These are phyloP conservation scores for Ceratina australensis DNA, from an alignment of 1,140 invertebrate genomes.

Conservation along the genomic window DNA sequence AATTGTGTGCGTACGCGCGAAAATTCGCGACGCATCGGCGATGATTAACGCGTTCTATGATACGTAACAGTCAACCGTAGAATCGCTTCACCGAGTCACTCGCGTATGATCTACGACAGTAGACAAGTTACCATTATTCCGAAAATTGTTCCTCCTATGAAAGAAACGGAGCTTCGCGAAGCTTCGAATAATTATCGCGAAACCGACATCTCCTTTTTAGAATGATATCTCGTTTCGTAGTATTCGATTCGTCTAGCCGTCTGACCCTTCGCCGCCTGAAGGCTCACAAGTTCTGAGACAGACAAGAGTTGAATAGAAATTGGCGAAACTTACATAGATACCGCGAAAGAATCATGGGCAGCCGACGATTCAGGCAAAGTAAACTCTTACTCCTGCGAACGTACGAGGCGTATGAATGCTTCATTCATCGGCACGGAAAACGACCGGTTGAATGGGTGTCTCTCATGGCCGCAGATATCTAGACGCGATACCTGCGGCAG, in stretches of 20 bases:
- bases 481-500: slow-evolving; percentile 54
- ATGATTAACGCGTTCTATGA: not conserved
- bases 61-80: not conserved
- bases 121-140: not conserved
- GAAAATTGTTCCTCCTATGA: too few relatives aligned
- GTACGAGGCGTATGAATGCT: slow-evolving; percentile 56
- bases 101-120: not conserved
- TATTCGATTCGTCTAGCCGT: not conserved
- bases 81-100: not conserved
- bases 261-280: not conserved
- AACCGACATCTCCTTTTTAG: too few relatives aligned
- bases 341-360: not conserved
- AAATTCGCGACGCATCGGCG: slow-evolving; percentile 7
- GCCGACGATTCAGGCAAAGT: slow-evolving; percentile 33
- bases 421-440: slow-evolving; percentile 59
- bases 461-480: slow-evolving; percentile 58
- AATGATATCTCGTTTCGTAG: too few relatives aligned
- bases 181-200: too few relatives aligned
- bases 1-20: not conserved
- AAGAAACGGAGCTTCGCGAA: too few relatives aligned
- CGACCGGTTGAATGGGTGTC: slow-evolving; percentile 57
- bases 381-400: slow-evolving; percentile 41
- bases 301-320: slow-evolving; percentile 10
- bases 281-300: not conserved
- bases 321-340: not conserved